A percentile compares a stretch with the other conserved stretches of the same genome.
Evolutionary conservation across 2,113 vertebrate genomes (phyloP).

Genomic region (Eretmochelys imbricata): DNA sequence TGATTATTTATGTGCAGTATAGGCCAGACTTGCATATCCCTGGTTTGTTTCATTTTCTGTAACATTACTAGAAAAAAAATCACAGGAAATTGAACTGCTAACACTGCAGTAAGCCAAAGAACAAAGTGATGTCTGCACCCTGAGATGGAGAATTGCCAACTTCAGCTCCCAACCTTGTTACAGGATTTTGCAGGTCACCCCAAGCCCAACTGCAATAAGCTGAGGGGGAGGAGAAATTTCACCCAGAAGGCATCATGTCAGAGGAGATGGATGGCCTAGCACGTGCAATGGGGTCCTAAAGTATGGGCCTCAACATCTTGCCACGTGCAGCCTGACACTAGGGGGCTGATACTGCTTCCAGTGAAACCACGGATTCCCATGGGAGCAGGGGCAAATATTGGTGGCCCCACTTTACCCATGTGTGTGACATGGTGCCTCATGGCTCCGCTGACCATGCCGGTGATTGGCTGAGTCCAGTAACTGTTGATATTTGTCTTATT

Average conservation of each 20-base stretch:
- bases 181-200: not conserved
- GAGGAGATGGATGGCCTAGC: not conserved
- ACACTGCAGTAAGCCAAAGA: not conserved
- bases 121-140: not conserved
- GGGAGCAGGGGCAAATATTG: not conserved
- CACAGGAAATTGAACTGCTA: not conserved
- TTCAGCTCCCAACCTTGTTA: not conserved
- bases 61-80: not conserved
- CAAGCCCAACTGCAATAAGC: rapidly evolving
- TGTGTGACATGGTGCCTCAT: conserved; percentile 23
- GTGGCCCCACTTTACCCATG: not conserved
- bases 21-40: not conserved
- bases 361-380: not conserved
- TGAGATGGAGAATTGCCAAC: rapidly evolving
- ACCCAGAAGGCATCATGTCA: not conserved
- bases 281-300: not conserved
- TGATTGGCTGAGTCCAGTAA: not conserved
- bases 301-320: rapidly evolving
- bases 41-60: not conserved
- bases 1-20: not conserved
- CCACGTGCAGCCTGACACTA: not conserved
- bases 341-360: not conserved
- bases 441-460: not conserved
- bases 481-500: not conserved
- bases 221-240: rapidly evolving